Percentiles rank a stretch among this genome's conserved stretches.
These are phyloP conservation scores for Thalassophryne amazonica DNA, from an alignment of 2,797 vertebrate species.

Conservation along the genomic window DNA sequence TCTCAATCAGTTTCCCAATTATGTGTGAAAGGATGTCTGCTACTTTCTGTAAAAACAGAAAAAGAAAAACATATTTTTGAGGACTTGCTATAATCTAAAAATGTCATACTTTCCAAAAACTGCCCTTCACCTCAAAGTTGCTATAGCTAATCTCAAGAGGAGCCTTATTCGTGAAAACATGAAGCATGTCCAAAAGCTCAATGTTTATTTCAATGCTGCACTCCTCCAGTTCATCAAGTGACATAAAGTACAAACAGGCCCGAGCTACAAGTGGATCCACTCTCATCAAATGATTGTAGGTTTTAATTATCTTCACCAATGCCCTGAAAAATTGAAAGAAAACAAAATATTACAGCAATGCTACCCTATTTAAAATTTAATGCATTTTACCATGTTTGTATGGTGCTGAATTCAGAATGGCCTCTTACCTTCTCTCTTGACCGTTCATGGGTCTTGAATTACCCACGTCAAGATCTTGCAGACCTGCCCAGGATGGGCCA, in stretches of 20 bases:
- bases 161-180: conserved; percentile 55
- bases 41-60: no score
- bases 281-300: conserved; percentile 64
- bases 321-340: conserved; percentile 37
- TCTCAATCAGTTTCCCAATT: conserved; percentile 54
- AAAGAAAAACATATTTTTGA: no score
- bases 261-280: conserved; percentile 73
- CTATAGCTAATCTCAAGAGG: conserved; percentile 24
- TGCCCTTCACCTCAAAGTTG: conserved; percentile 35
- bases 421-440: conserved; percentile 54
- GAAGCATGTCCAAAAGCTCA: conserved; percentile 74
- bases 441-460: rapidly evolving
- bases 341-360: neutral
- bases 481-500: conserved; percentile 52
- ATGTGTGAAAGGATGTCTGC: conserved; percentile 48
- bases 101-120: neutral
- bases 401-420: neutral
- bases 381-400: rapidly evolving
- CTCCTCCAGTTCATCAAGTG: conserved; percentile 50
- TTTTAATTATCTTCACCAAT: conserved; percentile 65
- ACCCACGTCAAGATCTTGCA: conserved; percentile 52
- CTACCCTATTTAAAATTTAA: neutral
- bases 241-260: conserved; percentile 83
- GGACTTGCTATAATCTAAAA: neutral
- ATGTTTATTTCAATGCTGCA: conserved; percentile 41